Conservation (phyloP, 2,888 invertebrate genomes). For the Dicycla oo region DNA sequence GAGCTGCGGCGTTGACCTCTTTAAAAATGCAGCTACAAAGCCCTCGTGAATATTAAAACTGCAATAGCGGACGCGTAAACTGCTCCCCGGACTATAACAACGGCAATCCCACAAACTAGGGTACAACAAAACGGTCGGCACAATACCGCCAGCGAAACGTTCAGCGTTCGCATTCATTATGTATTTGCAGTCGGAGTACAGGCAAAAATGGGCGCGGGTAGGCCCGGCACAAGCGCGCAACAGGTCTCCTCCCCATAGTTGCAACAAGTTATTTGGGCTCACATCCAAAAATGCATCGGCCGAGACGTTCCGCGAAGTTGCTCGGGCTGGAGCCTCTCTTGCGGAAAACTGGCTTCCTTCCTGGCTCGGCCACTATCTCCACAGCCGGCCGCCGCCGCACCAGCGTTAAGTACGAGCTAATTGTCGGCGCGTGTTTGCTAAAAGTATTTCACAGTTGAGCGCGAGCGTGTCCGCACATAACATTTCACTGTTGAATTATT, state of each 20-base stretch:
- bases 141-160: conserved; percentile 81
- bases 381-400: conserved; percentile 26
- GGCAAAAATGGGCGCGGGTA: conserved; percentile 83
- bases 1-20: conserved; percentile 56
- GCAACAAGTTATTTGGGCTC: conserved; percentile 90
- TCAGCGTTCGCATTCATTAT: conserved; percentile 87
- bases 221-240: conserved; percentile 82
- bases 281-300: conserved; percentile 90
- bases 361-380: conserved; percentile 70
- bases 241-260: conserved; percentile 83
- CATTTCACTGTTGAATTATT: conserved; percentile 71
- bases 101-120: conserved; percentile 73
- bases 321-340: conserved; percentile 69
- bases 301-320: conserved; percentile 79
- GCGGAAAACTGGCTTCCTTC: conserved; percentile 79
- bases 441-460: conserved; percentile 63
- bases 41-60: conserved; percentile 74
- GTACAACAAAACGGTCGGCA: conserved; percentile 77
- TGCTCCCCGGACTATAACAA: conserved; percentile 76
- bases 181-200: conserved; percentile 83
- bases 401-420: conserved; percentile 57
- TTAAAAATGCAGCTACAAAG: conserved; percentile 67
- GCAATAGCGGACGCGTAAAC: conserved; percentile 70
- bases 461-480: conserved; percentile 70
- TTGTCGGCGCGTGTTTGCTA: conserved; percentile 62